Evolutionary conservation across 2,797 vertebrate species (phyloP).

Genomic region (Crenuchus spilurus): DNA sequence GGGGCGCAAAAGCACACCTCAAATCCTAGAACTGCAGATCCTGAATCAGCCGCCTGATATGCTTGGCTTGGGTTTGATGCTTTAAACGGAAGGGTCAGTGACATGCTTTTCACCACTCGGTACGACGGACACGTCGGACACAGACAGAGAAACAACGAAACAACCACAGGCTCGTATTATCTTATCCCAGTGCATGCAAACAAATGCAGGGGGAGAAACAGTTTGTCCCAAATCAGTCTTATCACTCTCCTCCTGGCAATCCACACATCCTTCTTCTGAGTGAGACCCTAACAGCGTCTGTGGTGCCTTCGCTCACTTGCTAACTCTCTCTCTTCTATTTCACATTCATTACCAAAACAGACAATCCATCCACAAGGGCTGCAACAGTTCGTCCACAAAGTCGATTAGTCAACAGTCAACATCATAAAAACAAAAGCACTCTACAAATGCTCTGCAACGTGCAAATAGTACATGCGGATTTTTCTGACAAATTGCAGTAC

Average conservation of each 20-base stretch:
- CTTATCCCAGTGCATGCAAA: conserved; percentile 47
- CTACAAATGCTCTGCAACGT: background rate
- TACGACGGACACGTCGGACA: conserved; percentile 28
- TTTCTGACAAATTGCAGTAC: background rate
- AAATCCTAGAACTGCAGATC: background rate
- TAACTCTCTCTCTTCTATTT: background rate
- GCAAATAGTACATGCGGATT: too few species aligned
- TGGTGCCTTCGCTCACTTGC: background rate
- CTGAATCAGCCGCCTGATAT: conserved; percentile 32
- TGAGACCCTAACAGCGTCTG: background rate
- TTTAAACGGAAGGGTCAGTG: conserved; percentile 53
- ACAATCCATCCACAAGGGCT: background rate
- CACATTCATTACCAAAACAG: background rate
- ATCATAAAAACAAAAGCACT: background rate
- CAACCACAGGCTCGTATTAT: conserved; percentile 22
- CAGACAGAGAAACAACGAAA: conserved; percentile 17
- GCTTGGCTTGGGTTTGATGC: conserved; percentile 35
- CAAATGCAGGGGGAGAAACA: conserved; percentile 32
- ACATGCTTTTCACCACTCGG: conserved; percentile 39
- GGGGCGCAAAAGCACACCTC: background rate
- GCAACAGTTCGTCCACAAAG: background rate
- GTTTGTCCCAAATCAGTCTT: conserved; percentile 34
- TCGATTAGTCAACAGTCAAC: background rate
- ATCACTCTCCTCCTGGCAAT: conserved; percentile 19
- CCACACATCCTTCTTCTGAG: too few species aligned